Evolutionary conservation across 2,113 vertebrate species (phyloP), one percentile per base, ranked within the genome.

Genomic region (Apteryx mantelli): DNA sequence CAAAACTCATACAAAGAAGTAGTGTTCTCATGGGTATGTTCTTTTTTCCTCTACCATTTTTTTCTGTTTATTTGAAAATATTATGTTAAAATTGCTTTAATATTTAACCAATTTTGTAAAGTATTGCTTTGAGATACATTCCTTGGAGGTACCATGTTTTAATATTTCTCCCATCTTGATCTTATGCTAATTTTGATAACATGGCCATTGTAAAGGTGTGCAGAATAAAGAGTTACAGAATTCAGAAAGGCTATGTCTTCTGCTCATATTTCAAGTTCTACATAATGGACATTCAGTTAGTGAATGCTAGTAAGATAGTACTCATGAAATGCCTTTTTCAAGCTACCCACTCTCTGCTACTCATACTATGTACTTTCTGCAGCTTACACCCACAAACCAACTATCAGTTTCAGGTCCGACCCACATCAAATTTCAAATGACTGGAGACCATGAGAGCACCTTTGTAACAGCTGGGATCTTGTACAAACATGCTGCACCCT

Each of bases 401-500:
- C 42, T 79, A 94, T 40, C 66, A 85, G 8, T 65, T 92, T 91
- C 42, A 79, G 69, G 91, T 96, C 87, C 96, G 40, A 89, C 94
- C 64, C 91, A 88, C 88, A 93, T 92, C 88, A 97, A 97, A 82
- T 96, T 97, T 96, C 93, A 96, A 96, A 96, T 76, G 89, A 97
- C 89, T 88, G 52, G 64, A 92, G 93, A 95, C 50, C 86, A 75
- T 1, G 7, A 83, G 52, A 93, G 78, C 96, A 96, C 91, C 75
- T 81, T 20, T 84, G 36, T 94, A 95, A 97, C 97, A 98, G 98
- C 96, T 98, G 97, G 97, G 97, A 97, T 97, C 97, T 95, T 97
- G 89, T 86, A 96, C 61, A 88, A 94, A 97, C 85, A 89, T 30
- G 56, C 64, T 91, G 78, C 85, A 91, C 86, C 44, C 95, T 89